phyloP scores from a whole-genome alignment of 1,140 invertebrate species.

The Lepidostoma basale region DNA sequence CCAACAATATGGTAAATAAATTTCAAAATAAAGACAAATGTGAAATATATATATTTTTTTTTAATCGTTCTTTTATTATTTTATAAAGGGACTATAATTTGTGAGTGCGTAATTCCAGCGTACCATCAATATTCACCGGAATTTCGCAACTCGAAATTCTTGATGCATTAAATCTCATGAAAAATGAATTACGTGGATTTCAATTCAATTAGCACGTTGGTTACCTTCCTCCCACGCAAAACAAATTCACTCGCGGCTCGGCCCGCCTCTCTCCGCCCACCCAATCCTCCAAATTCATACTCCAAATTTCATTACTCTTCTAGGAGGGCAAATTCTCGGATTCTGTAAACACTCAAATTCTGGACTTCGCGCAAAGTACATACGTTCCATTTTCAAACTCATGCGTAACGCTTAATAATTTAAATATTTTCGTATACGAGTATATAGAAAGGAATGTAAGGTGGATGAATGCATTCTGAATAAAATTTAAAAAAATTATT shows the following conservation, averaged over 20 bases:
- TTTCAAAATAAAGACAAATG: too few relatives aligned
- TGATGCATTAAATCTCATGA: neutral
- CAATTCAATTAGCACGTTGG: neutral
- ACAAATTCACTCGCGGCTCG: neutral
- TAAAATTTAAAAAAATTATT: too few relatives aligned
- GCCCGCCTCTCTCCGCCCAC: neutral
- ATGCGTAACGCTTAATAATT: neutral
- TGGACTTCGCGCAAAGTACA: slow-evolving; percentile 28
- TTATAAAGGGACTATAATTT: slow-evolving; percentile 3
- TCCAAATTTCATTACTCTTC: slow-evolving; percentile 41
- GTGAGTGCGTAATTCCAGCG: slow-evolving; percentile 5
- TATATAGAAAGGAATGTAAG: too few relatives aligned
- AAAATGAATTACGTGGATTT: neutral
- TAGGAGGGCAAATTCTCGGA: slow-evolving; percentile 2
- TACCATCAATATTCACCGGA: neutral
- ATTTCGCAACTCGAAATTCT: neutral
- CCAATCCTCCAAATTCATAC: slow-evolving; percentile 33
- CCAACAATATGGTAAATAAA: too few relatives aligned
- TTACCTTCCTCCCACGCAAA: neutral
- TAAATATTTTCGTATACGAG: neutral
- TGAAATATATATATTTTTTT: too few relatives aligned
- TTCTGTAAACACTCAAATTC: slow-evolving; percentile 33
- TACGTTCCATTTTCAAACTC: too few relatives aligned
- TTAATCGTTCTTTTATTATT: too few relatives aligned
- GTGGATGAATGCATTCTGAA: too few relatives aligned